Evolutionary conservation across 2,797 vertebrate species (phyloP), one percentile per base, ranked within the genome.

Genomic region (Ispidina picta): DNA sequence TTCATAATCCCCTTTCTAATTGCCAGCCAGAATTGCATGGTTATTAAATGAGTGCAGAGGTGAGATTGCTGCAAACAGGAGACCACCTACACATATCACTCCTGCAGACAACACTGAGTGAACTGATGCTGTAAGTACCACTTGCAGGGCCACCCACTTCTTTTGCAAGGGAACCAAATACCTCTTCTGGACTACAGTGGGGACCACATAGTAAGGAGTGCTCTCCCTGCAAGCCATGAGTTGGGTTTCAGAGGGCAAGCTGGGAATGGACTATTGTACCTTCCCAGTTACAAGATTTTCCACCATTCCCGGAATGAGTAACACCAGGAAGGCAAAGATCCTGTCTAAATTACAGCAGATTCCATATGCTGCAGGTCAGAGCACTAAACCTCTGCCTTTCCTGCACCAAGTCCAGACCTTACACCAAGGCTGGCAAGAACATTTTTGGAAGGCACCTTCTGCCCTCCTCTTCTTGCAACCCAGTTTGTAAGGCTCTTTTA

Each of bases 361-460:
- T 70, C 59, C 56, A 56, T 0, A 48, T 37, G 23, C 44, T 39
- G 59, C 64, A 81, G 85, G 55, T 70, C 77, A 63, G 69, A 89
- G 69, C 58, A 59, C 63, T 73, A 56, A 86, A 90, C 22, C 43
- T 25, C 65, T 80, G 79, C 69, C 75, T 75, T 49, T 65, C 87
- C 59, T 60, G 86, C 90, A 63, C 59, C 56, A 81, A 78, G 33
- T 25, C 70, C 82, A 93, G 76, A 43, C 15, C 65, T 86, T 87
- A 59, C 55, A 90, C 39, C 62, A 78, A 29, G 55, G n/a, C 74
- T 91, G 80, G 74, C 73, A 89, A 49, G 70, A 59, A 72, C 44
- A 87, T 29, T 60, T 86, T 29, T 54, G 74, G 71, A 92, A 92
- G 64, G 44, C 86, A 93, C 31, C 23, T 91, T 52, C 55, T 56